Percentiles rank a stretch among this genome's conserved stretches.
Evolutionary conservation across 2,888 invertebrate genomes (phyloP).

Genomic region (Lottia scabra): DNA sequence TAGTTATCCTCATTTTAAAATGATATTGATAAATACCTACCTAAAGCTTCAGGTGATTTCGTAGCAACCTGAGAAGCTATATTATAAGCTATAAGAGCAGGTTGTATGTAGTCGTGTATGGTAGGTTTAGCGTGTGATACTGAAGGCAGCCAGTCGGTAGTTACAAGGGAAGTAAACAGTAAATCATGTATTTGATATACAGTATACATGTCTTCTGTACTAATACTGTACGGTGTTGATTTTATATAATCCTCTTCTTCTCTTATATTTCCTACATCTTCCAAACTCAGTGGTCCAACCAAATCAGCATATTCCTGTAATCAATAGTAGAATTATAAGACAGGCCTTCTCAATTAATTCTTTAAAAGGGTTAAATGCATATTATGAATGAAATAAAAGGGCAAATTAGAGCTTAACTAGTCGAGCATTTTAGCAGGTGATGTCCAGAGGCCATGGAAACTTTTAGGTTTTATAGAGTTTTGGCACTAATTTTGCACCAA

Average conservation of each 20-base stretch:
- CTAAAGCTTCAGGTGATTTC: conserved; percentile 28
- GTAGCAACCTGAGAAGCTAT: conserved; percentile 45
- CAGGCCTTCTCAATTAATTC: too few species aligned
- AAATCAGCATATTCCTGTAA: conserved; percentile 65
- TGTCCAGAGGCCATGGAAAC: too few species aligned
- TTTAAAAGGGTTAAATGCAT: too few species aligned
- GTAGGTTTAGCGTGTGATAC: conserved; percentile 15
- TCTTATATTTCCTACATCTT: conserved; percentile 36
- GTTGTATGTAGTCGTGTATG: conserved; percentile 40
- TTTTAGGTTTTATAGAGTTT: too few species aligned
- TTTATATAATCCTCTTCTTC: conserved; percentile 8
- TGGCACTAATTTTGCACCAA: too few species aligned
- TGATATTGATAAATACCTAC: conserved; percentile 29
- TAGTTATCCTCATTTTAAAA: background rate
- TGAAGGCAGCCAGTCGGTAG: conserved; percentile 45
- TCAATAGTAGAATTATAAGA: background rate
- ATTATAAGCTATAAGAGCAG: conserved; percentile 48
- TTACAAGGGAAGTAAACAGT: conserved; percentile 47
- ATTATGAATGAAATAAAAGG: too few species aligned
- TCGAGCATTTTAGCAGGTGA: too few species aligned
- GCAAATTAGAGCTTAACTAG: too few species aligned
- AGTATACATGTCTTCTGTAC: conserved; percentile 47
- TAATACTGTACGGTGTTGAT: conserved; percentile 53
- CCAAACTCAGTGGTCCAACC: conserved; percentile 48
- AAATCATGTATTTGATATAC: conserved; percentile 44